These are phyloP conservation scores for Battus philenor DNA, from an alignment of 1,140 invertebrate species.

Conservation along the genomic window DNA sequence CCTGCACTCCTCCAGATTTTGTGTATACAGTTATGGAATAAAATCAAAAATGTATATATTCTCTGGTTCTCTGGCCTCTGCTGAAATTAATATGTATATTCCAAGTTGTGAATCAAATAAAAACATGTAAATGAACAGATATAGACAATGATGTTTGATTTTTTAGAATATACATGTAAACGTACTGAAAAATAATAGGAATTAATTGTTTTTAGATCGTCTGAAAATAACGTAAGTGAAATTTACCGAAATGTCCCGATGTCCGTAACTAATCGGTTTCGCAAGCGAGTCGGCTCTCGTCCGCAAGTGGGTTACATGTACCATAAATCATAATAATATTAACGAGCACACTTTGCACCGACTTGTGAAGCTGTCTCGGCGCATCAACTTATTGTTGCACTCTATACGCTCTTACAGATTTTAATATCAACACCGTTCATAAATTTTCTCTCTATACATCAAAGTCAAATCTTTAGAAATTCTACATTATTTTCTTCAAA, in stretches of 20 bases:
- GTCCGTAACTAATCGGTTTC: constrained; percentile 44
- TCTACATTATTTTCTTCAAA: too few relatives aligned
- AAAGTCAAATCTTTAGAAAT: background rate
- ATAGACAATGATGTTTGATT: too few relatives aligned
- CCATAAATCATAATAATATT: constrained; percentile 63
- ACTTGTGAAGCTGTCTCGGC: constrained; percentile 14
- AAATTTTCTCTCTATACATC: background rate
- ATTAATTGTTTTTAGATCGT: too few relatives aligned
- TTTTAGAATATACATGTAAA: too few relatives aligned
- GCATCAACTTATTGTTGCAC: constrained; percentile 14
- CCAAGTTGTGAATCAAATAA: too few relatives aligned
- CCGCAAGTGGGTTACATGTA: constrained; percentile 54
- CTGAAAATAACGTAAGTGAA: constrained; percentile 22
- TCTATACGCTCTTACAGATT: constrained; percentile 4
- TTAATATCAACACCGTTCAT: background rate
- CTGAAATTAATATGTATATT: too few relatives aligned
- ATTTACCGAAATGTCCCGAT: constrained; percentile 31
- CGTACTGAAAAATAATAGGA: too few relatives aligned
- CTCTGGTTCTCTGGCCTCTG: too few relatives aligned
- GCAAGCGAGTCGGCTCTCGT: constrained; percentile 29
- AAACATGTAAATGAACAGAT: background rate
- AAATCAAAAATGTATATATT: too few relatives aligned
- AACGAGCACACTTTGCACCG: constrained; percentile 36
- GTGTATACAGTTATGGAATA: too few relatives aligned
- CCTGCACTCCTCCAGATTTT: too few relatives aligned